Evolutionary conservation across 2,113 vertebrate species (phyloP).

Genomic region (Eurypyga helias): DNA sequence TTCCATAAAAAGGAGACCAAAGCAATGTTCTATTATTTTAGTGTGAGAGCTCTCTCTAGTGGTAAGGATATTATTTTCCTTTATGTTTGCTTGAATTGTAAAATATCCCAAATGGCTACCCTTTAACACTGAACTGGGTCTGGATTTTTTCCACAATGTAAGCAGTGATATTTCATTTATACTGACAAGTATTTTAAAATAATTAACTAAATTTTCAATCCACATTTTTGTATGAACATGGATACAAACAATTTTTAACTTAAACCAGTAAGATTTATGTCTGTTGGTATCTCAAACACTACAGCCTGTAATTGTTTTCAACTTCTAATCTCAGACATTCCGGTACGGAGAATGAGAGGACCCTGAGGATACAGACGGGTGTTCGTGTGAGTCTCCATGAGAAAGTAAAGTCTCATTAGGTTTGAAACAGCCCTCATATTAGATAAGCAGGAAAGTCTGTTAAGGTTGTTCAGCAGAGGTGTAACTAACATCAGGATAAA

Average conservation of each 20-base stretch:
- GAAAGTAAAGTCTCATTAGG: not conserved
- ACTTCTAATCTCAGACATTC: not conserved
- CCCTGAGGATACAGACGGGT: not conserved
- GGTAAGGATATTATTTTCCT: slow-evolving; percentile 51
- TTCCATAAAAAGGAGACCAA: not conserved
- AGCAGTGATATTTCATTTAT: not conserved
- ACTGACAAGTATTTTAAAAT: not conserved
- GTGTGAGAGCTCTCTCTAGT: slow-evolving; percentile 65
- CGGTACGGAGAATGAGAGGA: not conserved
- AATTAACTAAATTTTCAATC: not conserved
- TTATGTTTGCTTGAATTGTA: not conserved
- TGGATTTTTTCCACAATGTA: not conserved
- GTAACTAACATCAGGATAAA: not conserved
- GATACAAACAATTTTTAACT: not conserved
- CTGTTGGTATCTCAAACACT: not conserved
- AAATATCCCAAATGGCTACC: not conserved
- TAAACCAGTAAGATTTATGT: not conserved
- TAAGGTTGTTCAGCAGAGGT: not conserved
- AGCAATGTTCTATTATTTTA: slow-evolving; percentile 27
- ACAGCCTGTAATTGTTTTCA: not conserved
- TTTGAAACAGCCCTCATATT: not conserved
- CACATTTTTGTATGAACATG: not conserved
- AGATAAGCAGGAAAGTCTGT: not conserved
- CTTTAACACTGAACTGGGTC: not conserved
- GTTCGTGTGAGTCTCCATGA: not conserved